Base-by-base conservation (phyloP, 2,113 vertebrate species). In the Desmodus rotundus region DNA sequence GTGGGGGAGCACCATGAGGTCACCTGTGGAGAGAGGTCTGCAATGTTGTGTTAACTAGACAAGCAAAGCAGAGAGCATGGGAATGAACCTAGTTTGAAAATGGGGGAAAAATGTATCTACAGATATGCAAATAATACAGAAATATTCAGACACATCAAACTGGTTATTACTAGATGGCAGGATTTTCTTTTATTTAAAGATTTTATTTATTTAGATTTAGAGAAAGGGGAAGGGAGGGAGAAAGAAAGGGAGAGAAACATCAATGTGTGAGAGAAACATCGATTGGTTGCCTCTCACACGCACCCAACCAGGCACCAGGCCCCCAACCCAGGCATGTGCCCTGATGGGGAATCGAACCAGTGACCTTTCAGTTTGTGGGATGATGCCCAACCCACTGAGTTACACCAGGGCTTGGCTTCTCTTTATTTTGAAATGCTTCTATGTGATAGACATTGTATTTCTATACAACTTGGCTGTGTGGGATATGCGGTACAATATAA, bases 1-100 rank as follows among this genome's bases (percentile, higher is more conserved):
- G 33, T 13, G 3, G 5, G 4, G 47, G 77, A 28, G 16, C 26
- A 28, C 52, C 4, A 0, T 26, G 38, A 54, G 38, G 24, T 65
- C 47, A 43, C 47, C 16, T 17, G 26, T 24, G 2, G 24, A 65
- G 92, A 87, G 82, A 45, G 58, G 26, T 24, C 80, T 28, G 4
- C 12, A 1, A 13, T 65, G 33, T 8, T 10, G 0, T 8, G 8
- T 28, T 73, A 70, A 8, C 43, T 84, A 56, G 65, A 80, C 63
- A 65, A 61, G 31, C 70, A 67, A 22, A 76, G 7, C 19, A 26
- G 58, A 89, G 70, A 63, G 31, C 43, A 28, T 13, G 45, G 22
- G 43, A 28, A 4, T 6, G 78, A 56, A 74, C 13, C 36, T 41
- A 13, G 56, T 82, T 50, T 47, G 43, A 68, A 38, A 31, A 63